Base-by-base conservation (phyloP, 2,888 invertebrate species). In the Acanthacorydalis orientalis region DNA sequence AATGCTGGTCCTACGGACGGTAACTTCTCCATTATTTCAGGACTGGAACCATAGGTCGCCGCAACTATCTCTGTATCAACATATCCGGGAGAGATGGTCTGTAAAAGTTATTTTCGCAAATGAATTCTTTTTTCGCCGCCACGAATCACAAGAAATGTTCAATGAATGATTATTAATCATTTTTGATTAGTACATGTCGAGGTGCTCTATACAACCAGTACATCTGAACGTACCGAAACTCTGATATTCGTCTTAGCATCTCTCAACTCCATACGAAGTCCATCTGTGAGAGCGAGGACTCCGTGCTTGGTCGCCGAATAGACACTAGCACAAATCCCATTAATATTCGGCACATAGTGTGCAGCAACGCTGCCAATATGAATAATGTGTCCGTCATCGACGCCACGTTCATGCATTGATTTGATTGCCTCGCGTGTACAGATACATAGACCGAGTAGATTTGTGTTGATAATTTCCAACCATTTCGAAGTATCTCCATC, bases 351-450 rank as follows among this genome's bases (percentile, higher is more conserved):
- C 49, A 50, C 31, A 7, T 16, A 31, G 33, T 50, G 50, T 11
- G 48, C 50, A 15, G 39, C 43, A 4, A 50, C 33, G 10, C 56
- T 56, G 50, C 52, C 52, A 12, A 56, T 53, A 42, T 54, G 53
- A 8, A 56, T 50, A 10, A 56, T 55, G 49, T 55, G 53, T 15
- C 56, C 56, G 37, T 50, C 51, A 2, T 37, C 37, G 2, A 54
- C 51, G 7, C 42, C 43, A 8, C 49, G 34, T 16, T 46, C 47
- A 40, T 53, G 53, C 54, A 55, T 54, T 1, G 51, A 52, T 16
- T 50, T 50, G 11, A 54, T 12, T 10, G 51, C 51, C 50, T 55
- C 53, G 31, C 52, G 47, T 9, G 50, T 48, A 31, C 52, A 51
- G 37, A 46, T 46, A 1, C 51, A 42, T 7, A 53, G 43, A 6